phyloP scores from a whole-genome alignment of 2,113 vertebrate genomes.

The Amblyornis subalaris region DNA sequence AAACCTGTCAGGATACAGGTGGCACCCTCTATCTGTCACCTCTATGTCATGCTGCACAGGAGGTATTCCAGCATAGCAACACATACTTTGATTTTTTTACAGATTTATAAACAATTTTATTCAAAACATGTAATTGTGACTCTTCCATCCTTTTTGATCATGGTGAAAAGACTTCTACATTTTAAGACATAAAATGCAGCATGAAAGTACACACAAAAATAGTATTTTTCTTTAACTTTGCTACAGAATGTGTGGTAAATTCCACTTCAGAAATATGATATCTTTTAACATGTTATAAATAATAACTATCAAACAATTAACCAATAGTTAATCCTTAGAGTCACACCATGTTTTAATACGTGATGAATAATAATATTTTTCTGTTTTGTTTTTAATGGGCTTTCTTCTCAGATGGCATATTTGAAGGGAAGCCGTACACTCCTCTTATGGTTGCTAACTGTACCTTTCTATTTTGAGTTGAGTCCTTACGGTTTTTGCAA shows the following conservation, averaged over 20 bases:
- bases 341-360: background rate
- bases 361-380: background rate
- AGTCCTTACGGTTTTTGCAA: background rate
- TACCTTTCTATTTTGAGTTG: slow-evolving; percentile 4
- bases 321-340: background rate
- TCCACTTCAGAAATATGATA: background rate
- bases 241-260: background rate
- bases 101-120: background rate
- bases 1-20: background rate
- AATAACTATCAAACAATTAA: background rate
- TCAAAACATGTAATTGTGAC: background rate
- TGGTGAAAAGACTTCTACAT: background rate
- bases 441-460: background rate
- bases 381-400: background rate
- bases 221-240: background rate
- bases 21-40: background rate
- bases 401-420: background rate
- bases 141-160: background rate
- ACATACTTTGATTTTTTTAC: background rate
- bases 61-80: background rate
- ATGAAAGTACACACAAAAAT: background rate
- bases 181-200: background rate
- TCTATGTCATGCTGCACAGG: background rate
- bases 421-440: background rate
- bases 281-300: background rate